Conservation (phyloP, 2,888 invertebrate genomes). For the Volucella inanis region DNA sequence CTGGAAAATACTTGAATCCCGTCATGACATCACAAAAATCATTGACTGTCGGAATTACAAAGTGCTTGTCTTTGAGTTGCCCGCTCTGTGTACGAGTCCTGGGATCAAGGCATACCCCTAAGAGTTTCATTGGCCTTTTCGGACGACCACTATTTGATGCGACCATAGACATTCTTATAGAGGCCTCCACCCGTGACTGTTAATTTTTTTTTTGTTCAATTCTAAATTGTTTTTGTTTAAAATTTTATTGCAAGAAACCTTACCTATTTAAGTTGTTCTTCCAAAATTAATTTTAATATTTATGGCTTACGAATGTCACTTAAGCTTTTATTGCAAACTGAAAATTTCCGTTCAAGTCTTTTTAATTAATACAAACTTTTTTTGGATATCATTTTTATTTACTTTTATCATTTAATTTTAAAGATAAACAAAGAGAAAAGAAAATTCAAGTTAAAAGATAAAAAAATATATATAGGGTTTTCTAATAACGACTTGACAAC, state of each 20-base stretch:
- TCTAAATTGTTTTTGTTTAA: neutral
- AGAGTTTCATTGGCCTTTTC: no score
- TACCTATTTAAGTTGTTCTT: slow-evolving; percentile 24
- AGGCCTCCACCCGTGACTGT: neutral
- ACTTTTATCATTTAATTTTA: neutral
- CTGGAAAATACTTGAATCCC: no score
- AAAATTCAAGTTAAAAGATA: no score
- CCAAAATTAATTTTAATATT: slow-evolving; percentile 10
- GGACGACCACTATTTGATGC: no score
- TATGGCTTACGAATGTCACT: slow-evolving; percentile 9
- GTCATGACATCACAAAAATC: no score
- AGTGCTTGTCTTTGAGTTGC: no score
- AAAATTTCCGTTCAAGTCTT: slow-evolving; percentile 25
- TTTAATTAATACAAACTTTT: slow-evolving; percentile 19
- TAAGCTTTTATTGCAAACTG: slow-evolving; percentile 25
- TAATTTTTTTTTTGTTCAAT: neutral
- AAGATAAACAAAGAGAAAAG: no score
- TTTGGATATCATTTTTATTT: slow-evolving; percentile 14
- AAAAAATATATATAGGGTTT: no score
- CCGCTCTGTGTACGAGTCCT: no score
- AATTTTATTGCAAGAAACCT: neutral
- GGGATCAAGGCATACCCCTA: no score
- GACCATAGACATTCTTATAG: slow-evolving; percentile 13
- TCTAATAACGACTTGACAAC: no score
- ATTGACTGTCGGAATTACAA: no score